Evolutionary conservation across 2,888 invertebrate species (phyloP), one percentile per base, ranked within the genome.

Genomic region (Nymphalis urticae): DNA sequence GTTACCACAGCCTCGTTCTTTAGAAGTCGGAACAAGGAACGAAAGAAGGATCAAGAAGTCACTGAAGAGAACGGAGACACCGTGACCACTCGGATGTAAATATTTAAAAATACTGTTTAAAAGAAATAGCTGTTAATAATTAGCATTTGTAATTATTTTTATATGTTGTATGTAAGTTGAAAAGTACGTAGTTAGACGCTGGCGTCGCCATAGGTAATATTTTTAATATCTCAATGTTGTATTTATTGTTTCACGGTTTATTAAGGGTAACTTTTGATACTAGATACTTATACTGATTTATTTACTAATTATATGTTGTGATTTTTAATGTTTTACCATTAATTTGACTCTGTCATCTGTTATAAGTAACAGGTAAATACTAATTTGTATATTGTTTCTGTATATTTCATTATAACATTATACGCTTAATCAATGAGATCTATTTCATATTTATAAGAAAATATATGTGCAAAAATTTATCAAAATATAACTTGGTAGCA

Each of bases 1-100:
- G 85, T 88, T 61, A 90, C 90, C 19, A 88, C 86, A 6, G 89
- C 84, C 10, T 89, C 90, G 2, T 85, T 90, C 81, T 88, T 92
- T 76, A 76, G 82, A 42, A 81, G 80, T 63, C 77, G 84, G 54
- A 83, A 81, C 70, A 85, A 82, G 53, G 85, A 86, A 21, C 83
- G 82, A 73, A 78, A 79, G 66, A 76, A 82, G 77, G 70, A 84
- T 24, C 73, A 85, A 65, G 78, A 82, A 9, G 75, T 72, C 5
- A 42, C 58, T 8, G 83, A 81, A 62, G 85, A 84, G 54, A 89
- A 85, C 58, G 84, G 84, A 0, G 88, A 89, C 51, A 80, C 79
- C 0, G 70, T 82, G 5, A 83, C 84, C n/a, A 90, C 90, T 64
- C 87, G 81, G 64, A 89, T 91, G 86, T 91, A 81, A 78, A 62